Evolutionary conservation across 2,113 vertebrate species (phyloP), one percentile per base, ranked within the genome.

Genomic region (Anas platyrhynchos): DNA sequence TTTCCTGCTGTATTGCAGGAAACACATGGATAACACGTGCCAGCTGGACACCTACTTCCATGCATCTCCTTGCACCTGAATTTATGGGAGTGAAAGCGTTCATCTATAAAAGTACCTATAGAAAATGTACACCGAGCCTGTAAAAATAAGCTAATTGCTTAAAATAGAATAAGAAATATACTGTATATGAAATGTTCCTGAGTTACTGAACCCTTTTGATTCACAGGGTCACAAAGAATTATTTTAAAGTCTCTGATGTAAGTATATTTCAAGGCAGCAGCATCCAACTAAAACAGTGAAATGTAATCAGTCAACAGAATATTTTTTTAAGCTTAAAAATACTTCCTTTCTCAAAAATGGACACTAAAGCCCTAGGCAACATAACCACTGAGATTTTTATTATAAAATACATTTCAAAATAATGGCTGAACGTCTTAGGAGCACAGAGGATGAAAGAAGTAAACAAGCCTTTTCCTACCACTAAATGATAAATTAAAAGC

Each of bases 351-450:
- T 90, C 74, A 78, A 93, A 97, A 98, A 98, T 71, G 88, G 97
- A 97, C 96, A 88, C 96, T 92, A 72, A 96, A 94, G 97, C 98
- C 97, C 85, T 92, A 58, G 97, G 98, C 98, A 97, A 98, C 85
- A 77, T 72, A 97, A 97, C 92, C 87, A 94, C 88, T 26, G 77
- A 96, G 89, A 94, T 96, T 98, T 98, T 98, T 98, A 97, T 97
- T 98, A 97, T 97, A 98, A 98, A 98, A 98, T 97, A 96, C 95
- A 97, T 97, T 97, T 98, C 97, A 97, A 97, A 98, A 97, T 97
- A 98, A 98, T 77, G 91, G 95, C 92, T 92, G 88, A 97, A 97
- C 97, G 95, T 96, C 96, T 97, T 95, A 62, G 93, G 83, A 98
- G 84, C 88, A 96, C 83, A 91, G 77, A 96, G 96, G 96, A 98